Conservation (phyloP, 2,797 vertebrate species). For the Micrastur ruficollis region DNA sequence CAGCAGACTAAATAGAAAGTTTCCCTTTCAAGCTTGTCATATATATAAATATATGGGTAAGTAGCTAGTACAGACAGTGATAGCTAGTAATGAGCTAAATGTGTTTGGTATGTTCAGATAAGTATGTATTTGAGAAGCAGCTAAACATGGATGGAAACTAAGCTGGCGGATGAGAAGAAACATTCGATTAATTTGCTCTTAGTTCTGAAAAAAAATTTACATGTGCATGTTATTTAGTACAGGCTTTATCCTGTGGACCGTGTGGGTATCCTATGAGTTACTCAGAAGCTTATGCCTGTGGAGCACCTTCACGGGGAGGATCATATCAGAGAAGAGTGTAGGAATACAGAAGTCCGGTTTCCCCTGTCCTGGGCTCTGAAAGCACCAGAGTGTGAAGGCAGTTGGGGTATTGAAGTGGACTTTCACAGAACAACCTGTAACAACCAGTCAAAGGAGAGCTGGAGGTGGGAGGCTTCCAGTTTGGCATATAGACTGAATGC, state of each 20-base stretch:
- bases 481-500: background rate
- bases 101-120: background rate
- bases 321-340: background rate
- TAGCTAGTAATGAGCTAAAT: background rate
- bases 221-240: background rate
- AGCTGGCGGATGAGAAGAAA: background rate
- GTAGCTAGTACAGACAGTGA: background rate
- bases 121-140: background rate
- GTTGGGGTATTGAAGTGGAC: background rate
- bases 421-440: background rate
- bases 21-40: background rate
- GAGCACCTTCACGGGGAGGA: fast-evolving
- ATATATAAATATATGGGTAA: background rate
- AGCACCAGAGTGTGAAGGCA: background rate
- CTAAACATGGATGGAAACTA: background rate
- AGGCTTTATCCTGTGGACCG: background rate
- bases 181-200: background rate
- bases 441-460: background rate
- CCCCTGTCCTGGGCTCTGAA: background rate
- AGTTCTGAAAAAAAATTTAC: background rate
- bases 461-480: background rate
- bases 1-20: background rate
- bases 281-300: background rate
- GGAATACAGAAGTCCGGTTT: background rate
- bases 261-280: background rate